Base-by-base conservation (phyloP, 2,888 invertebrate species). In the Lithophane leautieri region DNA sequence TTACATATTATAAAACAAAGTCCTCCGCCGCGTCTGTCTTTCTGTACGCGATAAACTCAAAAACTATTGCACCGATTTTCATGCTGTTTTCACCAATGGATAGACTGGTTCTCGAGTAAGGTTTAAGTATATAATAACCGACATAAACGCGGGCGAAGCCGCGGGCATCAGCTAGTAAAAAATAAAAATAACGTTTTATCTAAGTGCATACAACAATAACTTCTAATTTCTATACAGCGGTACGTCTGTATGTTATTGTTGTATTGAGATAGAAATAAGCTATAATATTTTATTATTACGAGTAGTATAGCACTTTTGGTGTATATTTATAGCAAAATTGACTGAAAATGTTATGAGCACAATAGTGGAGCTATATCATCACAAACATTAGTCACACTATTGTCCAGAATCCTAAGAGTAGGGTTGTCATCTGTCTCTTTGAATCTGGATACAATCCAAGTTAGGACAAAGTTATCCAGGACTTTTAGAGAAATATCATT, bases 331-430 rank as follows among this genome's bases (percentile, higher is more conserved):
- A 75, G 85, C 75, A 66, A 73, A 76, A 86, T 67, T 79, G 76
- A 85, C 79, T 85, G 73, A 82, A 77, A 82, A 67, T 73, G 82
- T 85, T 77, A 87, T 69, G 79, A 75, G 28, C 50, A 65, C 74
- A 63, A 82, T 85, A 73, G 83, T 73, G 52, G 44, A 85, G 82
- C 71, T 84, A 78, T 72, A 76, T 67, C 50, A 79, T 75, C 74
- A 65, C 85, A 79, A 65, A 87, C 85, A 82, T 84, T 86, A 85
- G 78, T 81, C 78, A 84, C 76, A 86, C 86, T 78, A 85, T 81
- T 86, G 82, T 85, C 76, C 85, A 66, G 62, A 66, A 54, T 70
- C 44, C 58, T 79, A 73, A 71, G 42, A 72, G 56, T 73, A 85
- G 87, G 87, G 87, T 78, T 86, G 78, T 83, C 86, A 80, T 83